These are phyloP conservation scores for Lasaia peninsularis DNA, from an alignment of 1,140 invertebrate species.

Conservation along the genomic window DNA sequence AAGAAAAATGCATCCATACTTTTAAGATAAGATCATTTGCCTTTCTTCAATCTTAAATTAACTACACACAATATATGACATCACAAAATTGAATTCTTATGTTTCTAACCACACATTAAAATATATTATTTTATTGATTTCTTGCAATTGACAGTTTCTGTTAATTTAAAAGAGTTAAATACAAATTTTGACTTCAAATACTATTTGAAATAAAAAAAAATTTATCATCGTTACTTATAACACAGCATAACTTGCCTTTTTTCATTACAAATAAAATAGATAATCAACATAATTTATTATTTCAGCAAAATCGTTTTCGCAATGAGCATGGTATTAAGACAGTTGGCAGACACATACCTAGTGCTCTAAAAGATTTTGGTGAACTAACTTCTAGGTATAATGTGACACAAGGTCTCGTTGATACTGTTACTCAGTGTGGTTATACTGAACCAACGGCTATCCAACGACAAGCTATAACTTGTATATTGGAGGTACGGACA, in stretches of 20 bases:
- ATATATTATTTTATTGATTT: too few relatives aligned
- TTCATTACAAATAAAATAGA: conserved; percentile 10
- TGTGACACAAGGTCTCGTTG: conserved; percentile 80
- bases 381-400: conserved; percentile 79
- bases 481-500: conserved; percentile 85
- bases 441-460: conserved; percentile 93
- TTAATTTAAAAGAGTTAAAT: too few relatives aligned
- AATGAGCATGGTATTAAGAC: conserved; percentile 88
- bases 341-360: conserved; percentile 86
- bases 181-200: too few relatives aligned
- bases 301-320: conserved; percentile 84
- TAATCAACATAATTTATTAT: conserved; percentile 34
- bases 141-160: too few relatives aligned
- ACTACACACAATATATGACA: too few relatives aligned
- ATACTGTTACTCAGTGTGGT: conserved; percentile 86
- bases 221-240: too few relatives aligned
- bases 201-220: too few relatives aligned
- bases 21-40: too few relatives aligned
- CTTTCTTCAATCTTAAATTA: too few relatives aligned
- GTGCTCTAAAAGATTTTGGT: conserved; percentile 85
- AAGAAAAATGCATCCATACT: too few relatives aligned
- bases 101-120: too few relatives aligned
- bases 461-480: conserved; percentile 95
- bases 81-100: too few relatives aligned
- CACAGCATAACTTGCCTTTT: conserved; percentile 5